A percentile compares a stretch with the other conserved stretches of the same genome.
These are phyloP conservation scores for Exephanes ischioxanthus DNA, from an alignment of 2,888 invertebrate species.

Conservation along the genomic window DNA sequence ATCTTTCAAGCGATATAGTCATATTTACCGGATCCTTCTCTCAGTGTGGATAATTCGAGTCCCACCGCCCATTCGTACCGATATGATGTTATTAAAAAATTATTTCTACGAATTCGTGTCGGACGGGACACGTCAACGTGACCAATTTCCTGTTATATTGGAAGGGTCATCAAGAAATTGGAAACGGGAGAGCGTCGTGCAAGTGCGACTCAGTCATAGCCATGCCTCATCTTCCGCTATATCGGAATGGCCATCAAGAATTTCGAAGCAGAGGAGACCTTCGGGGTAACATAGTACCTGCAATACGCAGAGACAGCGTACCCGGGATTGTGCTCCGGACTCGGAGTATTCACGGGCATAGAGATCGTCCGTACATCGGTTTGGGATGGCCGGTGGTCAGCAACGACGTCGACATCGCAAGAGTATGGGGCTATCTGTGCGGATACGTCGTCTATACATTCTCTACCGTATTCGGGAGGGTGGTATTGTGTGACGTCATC, in stretches of 20 bases:
- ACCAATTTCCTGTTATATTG: not conserved
- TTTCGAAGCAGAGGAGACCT: constrained; percentile 44
- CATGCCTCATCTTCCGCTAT: constrained; percentile 12
- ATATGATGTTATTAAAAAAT: not conserved
- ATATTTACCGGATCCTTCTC: too few relatives aligned
- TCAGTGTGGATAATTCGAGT: not conserved
- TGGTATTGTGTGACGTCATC: constrained; percentile 84
- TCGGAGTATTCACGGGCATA: constrained; percentile 57
- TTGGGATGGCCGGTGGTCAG: constrained; percentile 54
- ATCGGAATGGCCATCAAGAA: constrained; percentile 38
- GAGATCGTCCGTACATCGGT: constrained; percentile 56
- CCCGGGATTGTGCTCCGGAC: constrained; percentile 37
- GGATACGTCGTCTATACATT: constrained; percentile 77
- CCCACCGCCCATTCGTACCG: too few relatives aligned
- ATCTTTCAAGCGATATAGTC: too few relatives aligned
- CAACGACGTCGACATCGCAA: constrained; percentile 57
- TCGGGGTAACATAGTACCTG: constrained; percentile 38
- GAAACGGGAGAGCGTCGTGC: not conserved
- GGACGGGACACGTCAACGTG: not conserved
- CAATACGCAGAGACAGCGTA: constrained; percentile 39
- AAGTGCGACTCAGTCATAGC: not conserved
- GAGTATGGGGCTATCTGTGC: constrained; percentile 75
- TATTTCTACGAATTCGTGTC: not conserved
- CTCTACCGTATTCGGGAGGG: constrained; percentile 76
- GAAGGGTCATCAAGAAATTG: not conserved